These are phyloP conservation scores for Champsocephalus gunnari DNA, from an alignment of 2,797 vertebrate species.

Conservation along the genomic window DNA sequence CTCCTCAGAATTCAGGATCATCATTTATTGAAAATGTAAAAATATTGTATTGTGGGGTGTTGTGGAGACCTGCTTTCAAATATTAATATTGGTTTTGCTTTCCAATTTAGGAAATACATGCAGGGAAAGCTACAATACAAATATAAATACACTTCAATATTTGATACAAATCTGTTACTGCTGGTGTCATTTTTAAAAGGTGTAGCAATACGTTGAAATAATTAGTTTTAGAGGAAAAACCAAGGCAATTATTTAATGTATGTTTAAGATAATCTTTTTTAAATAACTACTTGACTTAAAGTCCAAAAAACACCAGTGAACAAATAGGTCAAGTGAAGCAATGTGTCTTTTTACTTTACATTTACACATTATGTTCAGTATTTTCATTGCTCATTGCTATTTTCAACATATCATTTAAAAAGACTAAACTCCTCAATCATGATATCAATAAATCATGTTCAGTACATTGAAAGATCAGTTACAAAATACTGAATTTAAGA, in stretches of 20 bases:
- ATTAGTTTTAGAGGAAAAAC: conserved; percentile 55
- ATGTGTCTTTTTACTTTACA: conserved; percentile 9
- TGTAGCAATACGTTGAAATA: conserved; percentile 24
- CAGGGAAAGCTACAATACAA: conserved; percentile 13
- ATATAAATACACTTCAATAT: conserved; percentile 1
- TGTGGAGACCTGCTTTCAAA: conserved; percentile 21
- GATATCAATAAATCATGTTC: conserved; percentile 25
- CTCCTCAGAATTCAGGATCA: not conserved
- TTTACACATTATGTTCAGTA: conserved; percentile 22
- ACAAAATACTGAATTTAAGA: conserved; percentile 15
- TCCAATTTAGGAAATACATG: not conserved
- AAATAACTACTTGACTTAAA: conserved; percentile 38
- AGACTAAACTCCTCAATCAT: conserved; percentile 28
- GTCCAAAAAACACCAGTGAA: conserved; percentile 24
- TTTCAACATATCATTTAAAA: conserved; percentile 48
- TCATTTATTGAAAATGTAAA: not conserved
- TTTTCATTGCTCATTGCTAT: conserved; percentile 20
- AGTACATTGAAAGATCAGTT: conserved; percentile 22
- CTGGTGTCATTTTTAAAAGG: conserved; percentile 33
- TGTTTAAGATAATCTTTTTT: conserved; percentile 51
- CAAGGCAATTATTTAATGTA: conserved; percentile 56
- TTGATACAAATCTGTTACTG: conserved; percentile 7
- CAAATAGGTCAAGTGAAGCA: conserved; percentile 20
- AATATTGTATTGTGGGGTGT: not conserved
- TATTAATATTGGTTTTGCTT: not conserved